phyloP scores from a whole-genome alignment of 2,888 invertebrate genomes.

The Diplazon laetatorius region DNA sequence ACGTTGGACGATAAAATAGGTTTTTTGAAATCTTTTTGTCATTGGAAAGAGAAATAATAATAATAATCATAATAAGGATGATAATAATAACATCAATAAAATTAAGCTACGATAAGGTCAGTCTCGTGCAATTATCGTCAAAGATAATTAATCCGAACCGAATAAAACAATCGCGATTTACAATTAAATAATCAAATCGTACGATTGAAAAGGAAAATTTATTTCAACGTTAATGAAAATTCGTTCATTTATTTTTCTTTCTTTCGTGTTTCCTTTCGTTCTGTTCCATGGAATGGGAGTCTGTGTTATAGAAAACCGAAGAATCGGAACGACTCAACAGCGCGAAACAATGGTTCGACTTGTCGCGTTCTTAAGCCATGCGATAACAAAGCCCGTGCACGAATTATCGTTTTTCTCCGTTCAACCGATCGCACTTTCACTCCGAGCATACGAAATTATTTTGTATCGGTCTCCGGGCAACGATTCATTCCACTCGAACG shows the following conservation, averaged over 20 bases:
- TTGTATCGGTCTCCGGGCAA: neutral
- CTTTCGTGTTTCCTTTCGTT: slow-evolving; percentile 3
- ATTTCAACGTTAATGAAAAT: slow-evolving; percentile 6
- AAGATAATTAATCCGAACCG: neutral
- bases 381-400: slow-evolving; percentile 5
- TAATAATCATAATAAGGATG: too few relatives aligned
- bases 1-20: neutral
- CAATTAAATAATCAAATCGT: too few relatives aligned
- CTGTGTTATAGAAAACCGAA: neutral
- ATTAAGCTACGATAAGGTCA: too few relatives aligned
- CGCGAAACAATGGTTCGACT: slow-evolving; percentile 46
- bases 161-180: too few relatives aligned
- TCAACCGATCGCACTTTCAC: slow-evolving; percentile 48
- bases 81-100: too few relatives aligned
- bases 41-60: too few relatives aligned
- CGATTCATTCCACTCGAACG: neutral
- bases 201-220: neutral
- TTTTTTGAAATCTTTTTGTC: too few relatives aligned
- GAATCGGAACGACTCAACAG: slow-evolving; percentile 29
- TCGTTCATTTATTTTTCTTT: slow-evolving; percentile 7
- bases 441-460: slow-evolving; percentile 17
- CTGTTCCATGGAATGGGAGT: slow-evolving; percentile 11
- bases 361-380: slow-evolving; percentile 15
- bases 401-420: slow-evolving; percentile 20
- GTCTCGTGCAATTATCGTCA: neutral